A percentile compares a stretch with the other conserved stretches of the same genome.
Evolutionary conservation across 2,113 vertebrate genomes (phyloP).

Genomic region (Sprattus sprattus): DNA sequence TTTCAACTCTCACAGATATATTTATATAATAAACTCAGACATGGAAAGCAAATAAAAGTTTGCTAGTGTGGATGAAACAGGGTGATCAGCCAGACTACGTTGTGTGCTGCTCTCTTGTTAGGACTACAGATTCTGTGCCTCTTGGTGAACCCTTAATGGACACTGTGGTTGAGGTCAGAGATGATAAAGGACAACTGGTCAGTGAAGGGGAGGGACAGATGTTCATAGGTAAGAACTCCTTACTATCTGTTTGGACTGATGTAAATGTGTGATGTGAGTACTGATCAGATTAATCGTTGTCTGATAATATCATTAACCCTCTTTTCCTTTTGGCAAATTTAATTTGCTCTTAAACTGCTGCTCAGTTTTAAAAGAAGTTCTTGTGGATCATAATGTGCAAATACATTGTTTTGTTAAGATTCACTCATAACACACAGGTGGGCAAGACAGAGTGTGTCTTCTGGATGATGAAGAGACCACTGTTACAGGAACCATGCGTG

Average conservation of each 20-base stretch:
- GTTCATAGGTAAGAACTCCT: constrained; percentile 79
- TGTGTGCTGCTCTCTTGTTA: constrained; percentile 50
- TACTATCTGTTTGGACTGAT: neutral
- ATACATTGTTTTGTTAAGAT: neutral
- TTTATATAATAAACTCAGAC: neutral
- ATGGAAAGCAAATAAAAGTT: neutral
- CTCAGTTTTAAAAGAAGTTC: neutral
- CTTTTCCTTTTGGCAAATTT: neutral
- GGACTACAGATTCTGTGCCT: constrained; percentile 68
- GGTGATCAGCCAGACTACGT: neutral
- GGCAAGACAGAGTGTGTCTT: constrained; percentile 84
- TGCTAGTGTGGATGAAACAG: neutral
- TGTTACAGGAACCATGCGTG: constrained; percentile 81
- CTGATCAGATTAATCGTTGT: neutral
- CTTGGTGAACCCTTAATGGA: constrained; percentile 81
- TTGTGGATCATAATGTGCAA: neutral
- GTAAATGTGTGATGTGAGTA: neutral
- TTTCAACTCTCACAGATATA: no score
- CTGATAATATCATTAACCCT: neutral
- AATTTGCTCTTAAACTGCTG: neutral
- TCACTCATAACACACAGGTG: constrained; percentile 70
- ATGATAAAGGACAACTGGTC: constrained; percentile 66
- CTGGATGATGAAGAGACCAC: constrained; percentile 78
- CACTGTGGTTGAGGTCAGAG: constrained; percentile 86
- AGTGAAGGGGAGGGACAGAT: constrained; percentile 88